A percentile compares a stretch with the other conserved stretches of the same genome.
These are phyloP conservation scores for Crax fasciolata DNA, from an alignment of 2,797 vertebrate species.

Conservation along the genomic window DNA sequence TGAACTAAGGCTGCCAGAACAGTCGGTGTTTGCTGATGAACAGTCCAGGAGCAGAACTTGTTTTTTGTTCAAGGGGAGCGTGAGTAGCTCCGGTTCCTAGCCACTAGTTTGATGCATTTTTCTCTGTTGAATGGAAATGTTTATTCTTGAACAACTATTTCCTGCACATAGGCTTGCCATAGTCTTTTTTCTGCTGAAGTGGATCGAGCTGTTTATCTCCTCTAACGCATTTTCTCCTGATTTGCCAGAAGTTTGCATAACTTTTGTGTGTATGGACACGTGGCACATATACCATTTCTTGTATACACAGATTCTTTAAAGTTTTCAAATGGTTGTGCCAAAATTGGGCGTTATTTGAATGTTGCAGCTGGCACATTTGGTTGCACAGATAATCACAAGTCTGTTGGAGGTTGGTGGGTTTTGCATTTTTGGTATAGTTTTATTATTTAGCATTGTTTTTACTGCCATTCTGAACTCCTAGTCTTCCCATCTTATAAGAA, in stretches of 20 bases:
- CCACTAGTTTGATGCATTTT: neutral
- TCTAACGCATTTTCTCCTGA: neutral
- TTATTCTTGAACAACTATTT: neutral
- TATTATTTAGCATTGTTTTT: neutral
- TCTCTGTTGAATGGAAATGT: neutral
- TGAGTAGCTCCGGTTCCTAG: neutral
- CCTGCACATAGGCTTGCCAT: neutral
- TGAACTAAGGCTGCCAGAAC: rapidly evolving
- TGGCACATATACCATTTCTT: rapidly evolving
- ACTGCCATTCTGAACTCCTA: neutral
- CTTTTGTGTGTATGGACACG: neutral
- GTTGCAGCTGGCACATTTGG: rapidly evolving
- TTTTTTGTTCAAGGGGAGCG: neutral
- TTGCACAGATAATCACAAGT: neutral
- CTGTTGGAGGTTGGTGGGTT: neutral
- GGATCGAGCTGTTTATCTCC: neutral
- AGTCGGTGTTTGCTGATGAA: neutral
- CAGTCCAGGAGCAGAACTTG: neutral
- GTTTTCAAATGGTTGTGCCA: neutral
- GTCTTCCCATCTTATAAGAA: neutral
- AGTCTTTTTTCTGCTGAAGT: neutral
- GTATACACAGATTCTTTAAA: neutral
- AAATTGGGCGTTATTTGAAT: neutral
- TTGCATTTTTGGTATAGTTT: neutral
- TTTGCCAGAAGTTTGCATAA: neutral